phyloP scores from a whole-genome alignment of 2,797 vertebrate genomes.

The Channa striata region DNA sequence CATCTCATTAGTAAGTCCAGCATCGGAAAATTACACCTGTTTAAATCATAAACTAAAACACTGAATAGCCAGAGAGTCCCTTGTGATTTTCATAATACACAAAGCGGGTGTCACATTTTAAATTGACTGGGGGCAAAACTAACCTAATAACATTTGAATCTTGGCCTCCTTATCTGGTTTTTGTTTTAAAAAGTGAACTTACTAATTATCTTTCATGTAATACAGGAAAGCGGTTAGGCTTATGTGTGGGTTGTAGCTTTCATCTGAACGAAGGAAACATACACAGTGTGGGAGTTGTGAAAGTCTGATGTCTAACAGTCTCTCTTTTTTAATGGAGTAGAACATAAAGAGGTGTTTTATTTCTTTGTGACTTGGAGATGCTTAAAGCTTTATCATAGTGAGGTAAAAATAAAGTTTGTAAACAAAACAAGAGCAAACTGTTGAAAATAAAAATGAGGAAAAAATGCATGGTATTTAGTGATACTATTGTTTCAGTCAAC shows the following conservation, averaged over 20 bases:
- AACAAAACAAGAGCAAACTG: slow-evolving; percentile 15
- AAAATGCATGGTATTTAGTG: slow-evolving; percentile 39
- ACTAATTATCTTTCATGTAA: slow-evolving; percentile 58
- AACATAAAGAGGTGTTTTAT: slow-evolving; percentile 29
- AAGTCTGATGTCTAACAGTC: slow-evolving; percentile 40
- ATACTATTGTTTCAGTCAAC: slow-evolving; percentile 10
- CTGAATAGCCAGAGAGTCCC: neutral
- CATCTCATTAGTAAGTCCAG: neutral
- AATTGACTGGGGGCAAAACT: neutral
- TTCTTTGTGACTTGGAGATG: slow-evolving; percentile 34
- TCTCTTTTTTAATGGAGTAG: slow-evolving; percentile 17
- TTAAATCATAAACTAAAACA: slow-evolving; percentile 12
- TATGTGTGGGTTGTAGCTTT: slow-evolving; percentile 51
- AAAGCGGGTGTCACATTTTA: slow-evolving; percentile 5
- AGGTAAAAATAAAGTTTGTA: slow-evolving; percentile 5
- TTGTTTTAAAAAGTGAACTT: slow-evolving; percentile 22
- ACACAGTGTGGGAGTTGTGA: slow-evolving; percentile 47
- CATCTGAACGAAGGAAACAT: slow-evolving; percentile 51
- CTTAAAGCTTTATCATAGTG: slow-evolving; percentile 23
- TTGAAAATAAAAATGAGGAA: slow-evolving; percentile 3
- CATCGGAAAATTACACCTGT: neutral
- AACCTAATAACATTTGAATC: slow-evolving; percentile 2
- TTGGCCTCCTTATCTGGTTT: neutral
- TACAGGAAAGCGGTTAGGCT: slow-evolving; percentile 31
- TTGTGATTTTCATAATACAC: neutral